Evolutionary conservation across 64 coral and sea anemone genomes (phyloP), one percentile per base, ranked within the genome.

Genomic region (Montipora capricornis): DNA sequence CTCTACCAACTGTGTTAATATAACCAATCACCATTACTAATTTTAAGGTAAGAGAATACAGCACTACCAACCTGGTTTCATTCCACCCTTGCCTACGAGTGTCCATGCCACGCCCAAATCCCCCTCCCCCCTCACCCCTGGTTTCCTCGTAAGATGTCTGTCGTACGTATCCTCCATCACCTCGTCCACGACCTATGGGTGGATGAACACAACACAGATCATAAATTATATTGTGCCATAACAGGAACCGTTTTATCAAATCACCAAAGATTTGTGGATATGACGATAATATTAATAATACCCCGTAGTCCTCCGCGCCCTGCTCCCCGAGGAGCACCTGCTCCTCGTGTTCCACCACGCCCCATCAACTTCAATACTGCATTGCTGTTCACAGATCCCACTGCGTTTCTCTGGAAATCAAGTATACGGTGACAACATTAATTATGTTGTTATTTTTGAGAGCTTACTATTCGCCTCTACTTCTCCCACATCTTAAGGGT

Each of bases 341-440:
- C 89, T 64, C 97, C 94, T 89, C 97, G 74, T 22, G 79, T 47
- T 53, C 91, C 97, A 49, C 97, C 97, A 51, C 97, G 89, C 19
- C 97, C 97, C 97, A 99, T 99, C 60, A 96, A 74, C 89, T 99
- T 99, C 47, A 99, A 77, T 1, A 99, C 97, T 20, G 97, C 97
- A 91, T 94, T 96, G 92, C 97, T 99, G 51, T 99, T 99, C 4
- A 99, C 91, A 52, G 97, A 96, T 4, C 97, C 97, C 46, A 94
- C 47, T 61, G 95, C 80, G 80, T 93, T 91, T 57, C 95, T 68
- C 97, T 99, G 87, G 44, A 94, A 94, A 37, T 4, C 6, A 84
- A 74, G 3, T 22, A 59, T 1, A 69, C 5, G 15, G 4, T 10
- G 5, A n/a, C 75, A 77, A 9, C 11, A 81, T 20, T 5, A 11